phyloP scores from a whole-genome alignment of 2,113 vertebrate species.

The Petrocephalus microphthalmus region DNA sequence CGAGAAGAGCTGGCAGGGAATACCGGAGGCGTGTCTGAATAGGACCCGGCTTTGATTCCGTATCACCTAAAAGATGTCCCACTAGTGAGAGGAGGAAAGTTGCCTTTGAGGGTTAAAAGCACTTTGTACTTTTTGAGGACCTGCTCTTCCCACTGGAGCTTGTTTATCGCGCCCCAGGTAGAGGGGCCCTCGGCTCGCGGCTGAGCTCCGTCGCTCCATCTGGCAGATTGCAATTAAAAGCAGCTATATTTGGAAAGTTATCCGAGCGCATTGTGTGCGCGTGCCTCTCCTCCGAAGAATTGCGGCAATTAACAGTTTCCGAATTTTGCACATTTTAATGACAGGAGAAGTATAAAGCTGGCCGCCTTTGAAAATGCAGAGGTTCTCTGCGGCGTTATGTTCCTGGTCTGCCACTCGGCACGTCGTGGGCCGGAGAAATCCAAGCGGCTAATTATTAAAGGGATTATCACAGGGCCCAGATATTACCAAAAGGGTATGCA shows the following conservation, averaged over 20 bases:
- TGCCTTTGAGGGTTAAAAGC: not conserved
- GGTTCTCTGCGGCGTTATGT: not conserved
- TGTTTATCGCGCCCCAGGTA: not conserved
- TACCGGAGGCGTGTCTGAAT: not conserved
- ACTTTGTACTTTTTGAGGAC: not conserved
- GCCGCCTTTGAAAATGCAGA: not conserved
- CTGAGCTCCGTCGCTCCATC: not conserved
- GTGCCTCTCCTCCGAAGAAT: not conserved
- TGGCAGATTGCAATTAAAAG: constrained; percentile 16
- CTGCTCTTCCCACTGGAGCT: not conserved
- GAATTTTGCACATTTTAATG: constrained; percentile 24
- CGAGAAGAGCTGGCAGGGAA: not conserved
- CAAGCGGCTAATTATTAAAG: not conserved
- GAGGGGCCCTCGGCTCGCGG: not conserved
- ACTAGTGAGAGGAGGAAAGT: not conserved
- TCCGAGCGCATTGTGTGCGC: not conserved
- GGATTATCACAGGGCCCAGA: not conserved
- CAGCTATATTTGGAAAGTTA: constrained; percentile 2
- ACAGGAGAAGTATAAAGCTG: not conserved
- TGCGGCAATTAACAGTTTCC: constrained; percentile 20
- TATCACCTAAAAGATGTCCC: not conserved
- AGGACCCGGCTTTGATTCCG: not conserved
- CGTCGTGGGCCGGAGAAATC: not conserved
- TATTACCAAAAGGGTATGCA: not conserved
- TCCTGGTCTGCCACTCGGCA: not conserved